Conservation (phyloP, 53 echinoderm and acorn worm species). For the Mesocentrotus franciscanus region DNA sequence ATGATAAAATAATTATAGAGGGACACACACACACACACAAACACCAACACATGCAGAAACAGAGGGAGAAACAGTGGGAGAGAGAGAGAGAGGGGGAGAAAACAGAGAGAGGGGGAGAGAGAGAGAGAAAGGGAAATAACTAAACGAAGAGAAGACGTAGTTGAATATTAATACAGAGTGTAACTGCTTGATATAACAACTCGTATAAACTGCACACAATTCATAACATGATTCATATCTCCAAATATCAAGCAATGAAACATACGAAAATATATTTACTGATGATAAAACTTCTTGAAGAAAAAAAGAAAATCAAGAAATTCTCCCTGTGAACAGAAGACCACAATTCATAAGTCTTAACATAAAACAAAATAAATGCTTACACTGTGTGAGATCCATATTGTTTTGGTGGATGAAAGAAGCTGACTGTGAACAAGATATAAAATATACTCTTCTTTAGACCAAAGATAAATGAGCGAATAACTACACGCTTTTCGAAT, state of each 20-base stretch:
- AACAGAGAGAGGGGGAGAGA: not conserved
- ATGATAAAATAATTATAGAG: too few relatives aligned
- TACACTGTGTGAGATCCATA: constrained; percentile 35
- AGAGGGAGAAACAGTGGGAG: not conserved
- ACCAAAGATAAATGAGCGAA: not conserved
- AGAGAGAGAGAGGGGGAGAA: not conserved
- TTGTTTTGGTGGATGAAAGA: not conserved
- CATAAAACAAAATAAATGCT: not conserved
- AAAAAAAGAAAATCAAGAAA: not conserved
- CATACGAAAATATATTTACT: not conserved
- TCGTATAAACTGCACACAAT: not conserved
- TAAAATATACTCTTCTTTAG: not conserved
- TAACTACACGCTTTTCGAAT: not conserved
- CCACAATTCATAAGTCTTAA: not conserved
- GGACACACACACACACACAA: too few relatives aligned
- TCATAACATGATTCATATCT: not conserved
- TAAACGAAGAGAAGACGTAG: not conserved
- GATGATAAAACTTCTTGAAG: not conserved
- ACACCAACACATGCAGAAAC: too few relatives aligned
- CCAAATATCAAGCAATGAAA: not conserved
- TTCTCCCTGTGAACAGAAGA: not conserved
- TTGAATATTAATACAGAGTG: not conserved
- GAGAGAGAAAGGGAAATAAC: not conserved
- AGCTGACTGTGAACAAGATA: constrained; percentile 24
- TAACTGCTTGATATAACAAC: not conserved